Evolutionary conservation across 2,888 invertebrate species (phyloP).

Genomic region (Cyrtodaria siliqua): DNA sequence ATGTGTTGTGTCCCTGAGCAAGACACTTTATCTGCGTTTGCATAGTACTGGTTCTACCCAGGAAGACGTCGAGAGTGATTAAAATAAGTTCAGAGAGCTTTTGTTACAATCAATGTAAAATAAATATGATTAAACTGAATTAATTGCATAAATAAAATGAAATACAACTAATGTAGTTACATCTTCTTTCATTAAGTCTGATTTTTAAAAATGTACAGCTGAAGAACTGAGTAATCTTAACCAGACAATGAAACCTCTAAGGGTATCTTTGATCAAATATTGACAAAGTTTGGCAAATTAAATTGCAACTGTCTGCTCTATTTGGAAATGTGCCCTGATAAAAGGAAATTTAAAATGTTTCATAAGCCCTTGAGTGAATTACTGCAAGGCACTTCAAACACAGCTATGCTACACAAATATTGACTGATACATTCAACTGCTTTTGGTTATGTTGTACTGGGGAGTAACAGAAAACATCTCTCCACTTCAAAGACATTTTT

Average conservation of each 20-base stretch:
- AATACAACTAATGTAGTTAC: too few relatives aligned
- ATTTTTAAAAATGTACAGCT: too few relatives aligned
- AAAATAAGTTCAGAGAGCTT: too few relatives aligned
- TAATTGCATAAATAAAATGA: too few relatives aligned
- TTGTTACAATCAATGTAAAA: too few relatives aligned
- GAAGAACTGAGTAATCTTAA: too few relatives aligned
- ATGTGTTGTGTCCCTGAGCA: too few relatives aligned
- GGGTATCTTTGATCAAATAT: conserved; percentile 32
- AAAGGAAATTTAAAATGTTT: conserved; percentile 18
- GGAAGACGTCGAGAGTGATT: too few relatives aligned
- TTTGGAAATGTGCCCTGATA: conserved; percentile 28
- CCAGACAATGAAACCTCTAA: not conserved
- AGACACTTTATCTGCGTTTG: too few relatives aligned
- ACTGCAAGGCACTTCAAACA: conserved; percentile 30
- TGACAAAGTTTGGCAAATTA: conserved; percentile 50
- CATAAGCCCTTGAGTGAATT: conserved; percentile 9
- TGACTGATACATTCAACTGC: conserved; percentile 4
- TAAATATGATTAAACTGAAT: too few relatives aligned
- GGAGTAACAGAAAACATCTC: conserved; percentile 16
- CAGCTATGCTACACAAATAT: conserved; percentile 19
- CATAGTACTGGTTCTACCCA: too few relatives aligned
- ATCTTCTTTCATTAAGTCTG: too few relatives aligned
- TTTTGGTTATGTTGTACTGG: not conserved
- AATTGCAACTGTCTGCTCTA: conserved; percentile 38
- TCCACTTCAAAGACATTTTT: conserved; percentile 14